Evolutionary conservation across 2,113 vertebrate species (phyloP), one percentile per base, ranked within the genome.

Genomic region (Hucho hucho): DNA sequence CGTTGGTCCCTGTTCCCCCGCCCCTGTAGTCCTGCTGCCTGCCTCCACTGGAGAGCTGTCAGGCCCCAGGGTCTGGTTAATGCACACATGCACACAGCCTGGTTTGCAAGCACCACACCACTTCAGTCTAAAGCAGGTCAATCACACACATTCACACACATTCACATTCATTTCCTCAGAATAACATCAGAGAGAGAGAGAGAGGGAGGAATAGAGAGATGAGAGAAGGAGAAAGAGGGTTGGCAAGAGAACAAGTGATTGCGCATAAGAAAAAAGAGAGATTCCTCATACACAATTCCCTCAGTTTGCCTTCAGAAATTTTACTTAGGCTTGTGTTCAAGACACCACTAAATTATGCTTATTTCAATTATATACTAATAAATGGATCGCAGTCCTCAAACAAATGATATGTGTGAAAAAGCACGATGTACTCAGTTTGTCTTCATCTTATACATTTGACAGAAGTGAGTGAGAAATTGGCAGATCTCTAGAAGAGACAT

Each of bases 271-370:
- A 24, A 64, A 25, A 43, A 49, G 66, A 53, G 26, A 63, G n/a
- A 28, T 61, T 53, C 6, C 1, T 61, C 58, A 61, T 7, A 24
- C n/a, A 9, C n/a, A 20, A 14, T 56, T 61, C 4, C 18, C 53
- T 20, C 18, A 24, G 11, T 49, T 64, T 64, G 71, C 70, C 72
- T 4, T 61, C 56, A 1, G 73, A 67, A 37, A 70, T 75, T 86
- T 77, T 81, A 72, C 70, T 64, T 68, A 63, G 64, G 65, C 59
- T 74, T 46, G 67, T n/a, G 68, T 22, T 59, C 29, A 49, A 74
- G 22, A 24, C 49, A 56, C 70, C 70, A 67, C 79, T 87, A 74
- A 88, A 89, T 89, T 81, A 86, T 83, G 72, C 74, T 84, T 61
- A 64, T 67, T 85, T 84, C 74, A 81, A 85, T 86, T 72, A 81